These are phyloP conservation scores for Drosophila nigromelanica DNA, from an alignment of 1,140 invertebrate genomes.

Conservation along the genomic window DNA sequence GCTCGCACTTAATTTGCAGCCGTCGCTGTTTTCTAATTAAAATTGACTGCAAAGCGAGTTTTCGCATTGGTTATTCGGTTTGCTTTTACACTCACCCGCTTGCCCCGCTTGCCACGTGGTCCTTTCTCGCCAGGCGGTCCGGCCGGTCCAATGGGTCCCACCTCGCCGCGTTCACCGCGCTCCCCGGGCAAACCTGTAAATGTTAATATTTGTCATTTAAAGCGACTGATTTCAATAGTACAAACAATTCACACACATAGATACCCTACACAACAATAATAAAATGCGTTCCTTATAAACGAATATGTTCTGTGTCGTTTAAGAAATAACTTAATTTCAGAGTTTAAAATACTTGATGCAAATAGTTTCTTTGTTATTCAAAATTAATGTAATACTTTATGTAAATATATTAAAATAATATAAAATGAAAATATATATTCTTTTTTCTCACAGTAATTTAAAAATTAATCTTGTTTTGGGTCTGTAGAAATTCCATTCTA, in stretches of 20 bases:
- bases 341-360: too few species aligned
- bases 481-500: too few species aligned
- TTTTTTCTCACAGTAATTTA: too few species aligned
- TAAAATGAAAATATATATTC: too few species aligned
- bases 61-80: conserved; percentile 19
- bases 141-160: conserved; percentile 93
- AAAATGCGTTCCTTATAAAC: background rate
- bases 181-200: conserved; percentile 88
- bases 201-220: conserved; percentile 64
- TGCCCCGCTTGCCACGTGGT: conserved; percentile 89
- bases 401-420: background rate
- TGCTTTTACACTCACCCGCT: conserved; percentile 87
- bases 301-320: too few species aligned
- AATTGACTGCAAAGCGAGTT: conserved; percentile 74
- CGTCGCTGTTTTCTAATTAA: conserved; percentile 66
- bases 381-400: background rate
- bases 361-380: too few species aligned
- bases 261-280: conserved; percentile 6
- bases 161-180: conserved; percentile 92
- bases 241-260: conserved; percentile 15
- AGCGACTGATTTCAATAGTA: conserved; percentile 67
- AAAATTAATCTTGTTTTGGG: too few species aligned
- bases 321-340: background rate
- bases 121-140: conserved; percentile 87
- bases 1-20: conserved; percentile 55